Evolutionary conservation across 2,888 invertebrate genomes (phyloP).

Genomic region (Diaprepes abbreviatus): DNA sequence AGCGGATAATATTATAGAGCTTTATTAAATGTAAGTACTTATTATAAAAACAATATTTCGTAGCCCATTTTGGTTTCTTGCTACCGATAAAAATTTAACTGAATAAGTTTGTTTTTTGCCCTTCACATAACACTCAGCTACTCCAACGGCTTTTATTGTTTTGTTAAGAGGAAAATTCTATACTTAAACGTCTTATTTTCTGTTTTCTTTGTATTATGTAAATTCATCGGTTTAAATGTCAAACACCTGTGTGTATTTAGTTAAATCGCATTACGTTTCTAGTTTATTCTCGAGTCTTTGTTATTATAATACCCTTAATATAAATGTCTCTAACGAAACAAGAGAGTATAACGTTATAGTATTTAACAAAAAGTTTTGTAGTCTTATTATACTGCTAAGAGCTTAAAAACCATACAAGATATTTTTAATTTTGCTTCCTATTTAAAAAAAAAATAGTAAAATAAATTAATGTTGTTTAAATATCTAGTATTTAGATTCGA

Average conservation of each 20-base stretch:
- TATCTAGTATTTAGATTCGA: no score
- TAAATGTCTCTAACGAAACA: background rate
- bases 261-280: constrained; percentile 35
- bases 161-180: constrained; percentile 5
- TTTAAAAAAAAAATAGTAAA: no score
- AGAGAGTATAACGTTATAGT: background rate
- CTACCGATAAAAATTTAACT: background rate
- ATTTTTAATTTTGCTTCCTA: no score
- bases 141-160: constrained; percentile 5
- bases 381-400: background rate
- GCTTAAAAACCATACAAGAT: background rate
- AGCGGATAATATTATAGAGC: no score
- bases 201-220: constrained; percentile 34
- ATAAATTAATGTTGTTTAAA: no score
- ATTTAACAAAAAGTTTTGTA: background rate
- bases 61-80: background rate
- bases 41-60: no score
- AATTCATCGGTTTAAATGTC: constrained; percentile 41
- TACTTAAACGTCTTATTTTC: constrained; percentile 25
- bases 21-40: no score
- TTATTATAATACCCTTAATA: constrained; percentile 31
- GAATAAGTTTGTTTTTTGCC: background rate
- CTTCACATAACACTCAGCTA: background rate
- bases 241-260: constrained; percentile 39
- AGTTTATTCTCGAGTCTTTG: constrained; percentile 23